Percentiles rank a stretch among this genome's conserved stretches.
Conservation (phyloP, 1,140 invertebrate species). For the Diprion similis region DNA sequence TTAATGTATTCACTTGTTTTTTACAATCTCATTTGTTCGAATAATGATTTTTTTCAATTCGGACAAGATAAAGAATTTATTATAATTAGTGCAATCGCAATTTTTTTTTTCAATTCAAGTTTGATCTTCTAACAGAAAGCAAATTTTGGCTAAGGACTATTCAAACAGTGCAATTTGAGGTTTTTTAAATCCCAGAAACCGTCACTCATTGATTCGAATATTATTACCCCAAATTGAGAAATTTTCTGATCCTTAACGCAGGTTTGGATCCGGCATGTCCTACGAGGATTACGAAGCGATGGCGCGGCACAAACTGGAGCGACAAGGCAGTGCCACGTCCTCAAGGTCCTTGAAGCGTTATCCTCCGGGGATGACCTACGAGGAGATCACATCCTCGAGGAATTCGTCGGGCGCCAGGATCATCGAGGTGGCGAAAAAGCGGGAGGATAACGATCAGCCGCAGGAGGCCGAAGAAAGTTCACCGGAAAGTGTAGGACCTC, state of each 20-base stretch:
- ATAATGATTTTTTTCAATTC: too few relatives aligned
- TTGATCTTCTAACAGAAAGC: too few relatives aligned
- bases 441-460: constrained; percentile 44
- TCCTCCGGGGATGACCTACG: constrained; percentile 57
- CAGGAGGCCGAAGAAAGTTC: constrained; percentile 47
- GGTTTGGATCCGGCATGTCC: constrained; percentile 47
- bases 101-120: too few relatives aligned
- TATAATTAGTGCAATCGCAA: too few relatives aligned
- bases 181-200: too few relatives aligned
- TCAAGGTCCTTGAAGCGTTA: constrained; percentile 46
- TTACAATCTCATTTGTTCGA: too few relatives aligned
- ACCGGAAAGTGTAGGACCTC: constrained; percentile 55
- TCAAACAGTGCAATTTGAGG: too few relatives aligned
- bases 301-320: constrained; percentile 57
- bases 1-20: too few relatives aligned
- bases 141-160: too few relatives aligned
- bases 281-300: constrained; percentile 61
- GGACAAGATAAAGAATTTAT: too few relatives aligned
- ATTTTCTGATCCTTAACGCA: constrained; percentile 16
- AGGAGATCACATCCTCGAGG: constrained; percentile 57
- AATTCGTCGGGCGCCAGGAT: constrained; percentile 31
- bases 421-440: constrained; percentile 31
- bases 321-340: constrained; percentile 43
- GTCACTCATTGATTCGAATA: too few relatives aligned
- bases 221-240: too few relatives aligned